Base-by-base conservation (phyloP, 2,113 vertebrate species). In the Seriola rivoliana region DNA sequence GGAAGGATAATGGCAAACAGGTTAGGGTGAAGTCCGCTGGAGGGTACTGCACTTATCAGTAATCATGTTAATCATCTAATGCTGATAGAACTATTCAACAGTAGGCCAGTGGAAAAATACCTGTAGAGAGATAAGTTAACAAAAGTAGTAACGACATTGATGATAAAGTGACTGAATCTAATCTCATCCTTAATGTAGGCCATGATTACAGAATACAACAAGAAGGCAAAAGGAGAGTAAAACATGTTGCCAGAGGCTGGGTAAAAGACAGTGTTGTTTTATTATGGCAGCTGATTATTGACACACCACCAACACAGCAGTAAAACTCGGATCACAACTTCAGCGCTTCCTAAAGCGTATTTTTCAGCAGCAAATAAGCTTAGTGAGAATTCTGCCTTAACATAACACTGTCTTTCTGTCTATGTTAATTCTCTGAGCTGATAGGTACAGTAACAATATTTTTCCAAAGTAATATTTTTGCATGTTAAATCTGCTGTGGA, bases 331-430 rank as follows among this genome's bases (percentile, higher is more conserved):
- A 81, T 52, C 3, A 29, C 17, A 3, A 66, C 40, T 72, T 36
- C 19, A 38, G 14, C 21, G 5, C 21, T 38, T 58, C 14, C 21
- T 50, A 4, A n/a, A 16, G 34, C 12, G 42, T 40, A 21, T 63
- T 25, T 68, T 36, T 29, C 11, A 29, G 17, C 11, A 52, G 13
- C 57, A 71, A 79, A 74, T 32, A 32, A 50, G 70, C n/a, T 64
- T 21, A 75, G 21, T 25, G 16, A 16, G 23, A 75, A 38, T 23
- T 44, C 17, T 8, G 9, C 6, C 7, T 32, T n/a, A 23, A 63
- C 5, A 81, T 36, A 17, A 80, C 11, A 40, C 14, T 36, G 25
- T 69, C 8, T 42, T 60, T 62, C 13, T 48, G 14, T 52, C 48
- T 21, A 8, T 21, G 2, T 52, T 46, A 46, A 48, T 48, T 48